These are phyloP conservation scores for Calidris pugnax DNA, from an alignment of 2,113 vertebrate species.

Conservation along the genomic window DNA sequence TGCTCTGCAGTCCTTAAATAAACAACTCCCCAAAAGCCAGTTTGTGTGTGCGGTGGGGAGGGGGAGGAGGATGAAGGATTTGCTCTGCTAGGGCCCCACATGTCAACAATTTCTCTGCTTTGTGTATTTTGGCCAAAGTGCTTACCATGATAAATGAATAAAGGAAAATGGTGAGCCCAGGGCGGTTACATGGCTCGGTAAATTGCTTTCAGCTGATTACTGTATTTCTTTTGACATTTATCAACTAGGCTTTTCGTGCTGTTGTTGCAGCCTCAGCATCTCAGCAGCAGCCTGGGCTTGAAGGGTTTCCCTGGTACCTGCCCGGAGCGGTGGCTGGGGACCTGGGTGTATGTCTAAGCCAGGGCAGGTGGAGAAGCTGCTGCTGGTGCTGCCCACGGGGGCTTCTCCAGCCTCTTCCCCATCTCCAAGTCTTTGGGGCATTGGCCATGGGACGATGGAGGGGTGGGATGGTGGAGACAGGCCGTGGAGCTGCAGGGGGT, in stretches of 20 bases:
- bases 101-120: conserved; percentile 98
- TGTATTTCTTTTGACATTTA: conserved; percentile 91
- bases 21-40: conserved; percentile 83
- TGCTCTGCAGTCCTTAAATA: conserved; percentile 86
- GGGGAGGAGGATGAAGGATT: conserved; percentile 83
- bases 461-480: not conserved
- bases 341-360: not conserved
- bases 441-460: not conserved
- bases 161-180: conserved; percentile 89
- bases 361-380: not conserved
- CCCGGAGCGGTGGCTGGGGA: not conserved
- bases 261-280: conserved; percentile 19
- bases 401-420: not conserved
- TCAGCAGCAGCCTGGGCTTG: not conserved
- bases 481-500: not conserved
- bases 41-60: conserved; percentile 76
- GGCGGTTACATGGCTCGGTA: conserved; percentile 85
- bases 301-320: conserved; percentile 26
- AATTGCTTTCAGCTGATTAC: conserved; percentile 98
- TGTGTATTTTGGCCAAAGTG: conserved; percentile 96
- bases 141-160: conserved; percentile 97
- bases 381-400: not conserved
- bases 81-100: conserved; percentile 87
- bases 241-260: conserved; percentile 80
- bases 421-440: not conserved